Evolutionary conservation across 2,888 invertebrate species (phyloP), one percentile per base, ranked within the genome.

Genomic region (Mythimna loreyi): DNA sequence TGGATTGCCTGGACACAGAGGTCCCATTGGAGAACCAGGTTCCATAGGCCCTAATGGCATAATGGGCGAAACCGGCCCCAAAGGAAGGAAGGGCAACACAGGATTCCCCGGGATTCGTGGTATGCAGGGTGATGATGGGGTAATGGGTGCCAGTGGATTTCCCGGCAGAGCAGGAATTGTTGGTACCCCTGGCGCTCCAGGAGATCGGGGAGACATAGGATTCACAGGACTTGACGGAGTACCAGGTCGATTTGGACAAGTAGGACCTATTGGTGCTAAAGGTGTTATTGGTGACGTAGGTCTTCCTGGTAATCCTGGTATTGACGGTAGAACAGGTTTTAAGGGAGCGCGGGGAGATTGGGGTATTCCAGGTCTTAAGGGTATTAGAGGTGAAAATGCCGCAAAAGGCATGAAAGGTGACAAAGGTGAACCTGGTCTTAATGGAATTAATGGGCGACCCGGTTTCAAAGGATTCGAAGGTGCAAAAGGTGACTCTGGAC

Each of bases 191-290:
- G 92, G 92, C 33, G 68, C 76, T 21, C 97, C 75, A 88, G 98
- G 98, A 78, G 98, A 98, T 83, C 94, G 97, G 68, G 99, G 99
- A 53, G 97, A 97, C 88, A 96, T 96, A 84, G 99, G 99, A 74
- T 95, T 97, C 74, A 98, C 98, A 19, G 92, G 92, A 40, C 82
- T 78, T 63, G 25, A 55, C 16, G 92, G 92, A 19, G 28, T 50
- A 50, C 82, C 85, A 30, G 83, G 99, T 64, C 97, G 8, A 55
- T 61, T 62, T 7, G 92, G 92, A 16, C 61, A 36, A 7, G 43
- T 43, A 59, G 95, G 95, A 28, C 76, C 66, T 19, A 70, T 11
- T 49, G 95, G 95, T 52, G 55, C 56, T 23, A 90, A 90, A 83
- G 95, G 95, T 61, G 19, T 67, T 30, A 79, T 57, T 21, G 94